These are phyloP conservation scores for Xiphydria camelus DNA, from an alignment of 2,888 invertebrate species.

Conservation along the genomic window DNA sequence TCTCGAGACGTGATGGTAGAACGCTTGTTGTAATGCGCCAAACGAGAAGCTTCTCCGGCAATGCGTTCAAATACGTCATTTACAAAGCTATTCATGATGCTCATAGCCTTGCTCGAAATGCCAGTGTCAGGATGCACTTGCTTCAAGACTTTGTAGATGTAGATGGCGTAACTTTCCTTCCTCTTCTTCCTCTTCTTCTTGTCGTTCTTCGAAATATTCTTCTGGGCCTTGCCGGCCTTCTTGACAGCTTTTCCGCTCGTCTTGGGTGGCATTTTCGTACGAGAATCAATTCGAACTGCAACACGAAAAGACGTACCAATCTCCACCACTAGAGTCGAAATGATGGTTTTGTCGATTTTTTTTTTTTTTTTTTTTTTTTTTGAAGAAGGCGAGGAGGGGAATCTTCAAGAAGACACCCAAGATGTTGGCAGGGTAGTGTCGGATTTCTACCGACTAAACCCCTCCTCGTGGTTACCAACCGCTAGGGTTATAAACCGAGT, in stretches of 20 bases:
- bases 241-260: slow-evolving; percentile 56
- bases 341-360: neutral
- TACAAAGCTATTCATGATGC: slow-evolving; percentile 76
- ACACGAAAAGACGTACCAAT: too few species aligned
- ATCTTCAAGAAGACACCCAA: too few species aligned
- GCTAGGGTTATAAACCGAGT: too few species aligned
- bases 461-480: too few species aligned
- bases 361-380: too few species aligned
- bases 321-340: neutral
- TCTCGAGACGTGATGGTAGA: slow-evolving; percentile 71
- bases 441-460: too few species aligned
- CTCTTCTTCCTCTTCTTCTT: slow-evolving; percentile 64
- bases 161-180: slow-evolving; percentile 64
- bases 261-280: slow-evolving; percentile 44
- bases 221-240: slow-evolving; percentile 63
- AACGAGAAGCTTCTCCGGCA: slow-evolving; percentile 67
- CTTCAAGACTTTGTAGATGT: slow-evolving; percentile 67
- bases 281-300: too few species aligned
- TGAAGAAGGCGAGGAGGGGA: too few species aligned
- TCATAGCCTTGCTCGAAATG: slow-evolving; percentile 71
- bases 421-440: too few species aligned
- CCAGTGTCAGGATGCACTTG: slow-evolving; percentile 68
- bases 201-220: slow-evolving; percentile 63
- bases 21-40: slow-evolving; percentile 67
- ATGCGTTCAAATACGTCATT: slow-evolving; percentile 76